Evolutionary conservation across 2,797 vertebrate species (phyloP).

Genomic region (Sebastes iracundus): DNA sequence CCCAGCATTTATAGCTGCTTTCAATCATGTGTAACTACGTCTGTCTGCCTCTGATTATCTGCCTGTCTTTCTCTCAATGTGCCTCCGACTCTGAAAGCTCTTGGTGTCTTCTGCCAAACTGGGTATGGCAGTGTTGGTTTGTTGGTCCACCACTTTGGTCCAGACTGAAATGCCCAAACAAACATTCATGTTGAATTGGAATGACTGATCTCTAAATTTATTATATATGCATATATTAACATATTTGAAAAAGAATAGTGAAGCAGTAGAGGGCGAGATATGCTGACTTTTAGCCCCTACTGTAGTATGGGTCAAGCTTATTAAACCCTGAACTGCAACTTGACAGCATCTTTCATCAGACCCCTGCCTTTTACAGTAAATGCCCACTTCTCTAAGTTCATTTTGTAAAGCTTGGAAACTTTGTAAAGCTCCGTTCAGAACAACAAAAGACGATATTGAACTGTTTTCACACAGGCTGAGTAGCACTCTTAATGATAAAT

Average conservation of each 20-base stretch:
- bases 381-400: neutral
- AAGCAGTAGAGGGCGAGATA: neutral
- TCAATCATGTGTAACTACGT: constrained; percentile 36
- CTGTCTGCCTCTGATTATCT: constrained; percentile 17
- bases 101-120: neutral
- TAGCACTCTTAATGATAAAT: neutral
- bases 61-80: constrained; percentile 5
- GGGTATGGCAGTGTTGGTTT: neutral
- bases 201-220: neutral
- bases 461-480: neutral
- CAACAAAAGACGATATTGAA: neutral
- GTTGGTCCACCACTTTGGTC: neutral
- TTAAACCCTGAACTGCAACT: neutral
- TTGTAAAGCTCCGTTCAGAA: neutral
- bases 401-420: neutral
- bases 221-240: no score
- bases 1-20: constrained; percentile 36
- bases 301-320: neutral
- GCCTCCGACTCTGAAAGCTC: neutral
- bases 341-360: neutral
- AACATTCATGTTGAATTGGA: neutral
- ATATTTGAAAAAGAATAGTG: neutral
- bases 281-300: neutral
- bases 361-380: neutral
- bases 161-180: neutral